Evolutionary conservation across 2,888 invertebrate genomes (phyloP), one percentile per base, ranked within the genome.

Genomic region (Meta bourneti): DNA sequence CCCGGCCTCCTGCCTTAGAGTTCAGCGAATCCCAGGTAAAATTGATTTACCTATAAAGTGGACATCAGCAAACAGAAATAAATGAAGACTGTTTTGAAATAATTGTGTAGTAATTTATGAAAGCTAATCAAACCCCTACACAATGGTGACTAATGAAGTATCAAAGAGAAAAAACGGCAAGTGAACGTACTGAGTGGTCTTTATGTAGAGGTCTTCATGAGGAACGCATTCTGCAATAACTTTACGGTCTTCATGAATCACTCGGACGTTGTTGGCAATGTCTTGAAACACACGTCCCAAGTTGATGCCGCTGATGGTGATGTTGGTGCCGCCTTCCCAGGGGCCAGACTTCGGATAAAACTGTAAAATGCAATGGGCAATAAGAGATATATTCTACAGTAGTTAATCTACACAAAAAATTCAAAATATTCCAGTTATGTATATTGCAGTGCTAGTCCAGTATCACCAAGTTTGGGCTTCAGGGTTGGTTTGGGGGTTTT

Each of bases 321-420:
- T 97, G 94, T 98, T 98, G 11, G 99, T 99, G 51, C 98, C 98
- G 7, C 99, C 99, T 94, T 98, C 98, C 97, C 98, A 98, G 0
- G 99, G 99, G 0, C 99, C 99, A 94, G 97, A 96, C 94, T 97
- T 97, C 0, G 98, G 99, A 93, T 96, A 96, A 91, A 95, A 94
- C 95, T 95, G 94, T 5, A 93, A 93, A 77, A 71, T 49, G 72
- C 51, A n/a, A n/a, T n/a, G n/a, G n/a, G n/a, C n/a, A n/a, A 4
- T 2, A 92, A 91, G 72, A 78, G 7, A 8, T 6, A 8, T 6
- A 20, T 0, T 19, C 4, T 7, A 71, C 1, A 5, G 49, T 49
- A 11, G 6, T 77, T 1, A 34, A 34, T 34, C 34, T 34, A 34
- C 34, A 34, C 34, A 34, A 34, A 34, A 4, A 34, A 34, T 34